These are phyloP conservation scores for Cryptotermes secundus DNA, from an alignment of 1,140 invertebrate species.

Conservation along the genomic window DNA sequence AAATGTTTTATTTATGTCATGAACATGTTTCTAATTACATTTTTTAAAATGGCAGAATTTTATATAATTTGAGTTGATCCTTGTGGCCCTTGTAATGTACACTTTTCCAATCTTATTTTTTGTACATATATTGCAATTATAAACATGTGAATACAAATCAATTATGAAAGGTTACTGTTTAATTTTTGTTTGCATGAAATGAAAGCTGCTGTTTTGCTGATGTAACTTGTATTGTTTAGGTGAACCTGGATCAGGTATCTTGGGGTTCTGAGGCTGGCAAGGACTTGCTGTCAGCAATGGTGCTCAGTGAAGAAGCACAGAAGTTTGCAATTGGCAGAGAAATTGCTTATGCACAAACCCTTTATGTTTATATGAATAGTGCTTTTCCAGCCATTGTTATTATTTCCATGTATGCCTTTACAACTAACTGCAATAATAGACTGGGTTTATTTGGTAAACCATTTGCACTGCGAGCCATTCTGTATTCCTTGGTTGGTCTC, in stretches of 20 bases:
- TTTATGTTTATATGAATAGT: constrained; percentile 55
- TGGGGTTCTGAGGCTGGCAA: constrained; percentile 61
- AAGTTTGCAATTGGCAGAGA: constrained; percentile 75
- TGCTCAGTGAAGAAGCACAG: constrained; percentile 71
- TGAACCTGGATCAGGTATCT: constrained; percentile 54
- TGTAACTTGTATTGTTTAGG: constrained; percentile 36
- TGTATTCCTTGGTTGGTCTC: constrained; percentile 58
- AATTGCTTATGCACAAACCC: constrained; percentile 59
- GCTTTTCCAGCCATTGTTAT: constrained; percentile 50
- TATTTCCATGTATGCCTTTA: constrained; percentile 52
- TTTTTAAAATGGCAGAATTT: too few species aligned
- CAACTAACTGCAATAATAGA: constrained; percentile 52
- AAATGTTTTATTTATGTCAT: too few species aligned
- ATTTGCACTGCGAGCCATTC: constrained; percentile 47
- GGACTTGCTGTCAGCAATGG: constrained; percentile 61
- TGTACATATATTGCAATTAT: too few species aligned
- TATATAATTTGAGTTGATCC: too few species aligned
- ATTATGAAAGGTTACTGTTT: too few species aligned
- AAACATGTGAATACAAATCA: too few species aligned
- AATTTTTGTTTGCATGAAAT: too few species aligned
- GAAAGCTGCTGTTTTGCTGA: too few species aligned
- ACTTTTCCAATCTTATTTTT: too few species aligned
- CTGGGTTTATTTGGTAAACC: constrained; percentile 58
- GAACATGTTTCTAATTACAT: too few species aligned
- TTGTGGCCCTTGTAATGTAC: too few species aligned